These are phyloP conservation scores for Malurus leucopterus DNA, from an alignment of 2,797 vertebrate genomes.

Conservation along the genomic window DNA sequence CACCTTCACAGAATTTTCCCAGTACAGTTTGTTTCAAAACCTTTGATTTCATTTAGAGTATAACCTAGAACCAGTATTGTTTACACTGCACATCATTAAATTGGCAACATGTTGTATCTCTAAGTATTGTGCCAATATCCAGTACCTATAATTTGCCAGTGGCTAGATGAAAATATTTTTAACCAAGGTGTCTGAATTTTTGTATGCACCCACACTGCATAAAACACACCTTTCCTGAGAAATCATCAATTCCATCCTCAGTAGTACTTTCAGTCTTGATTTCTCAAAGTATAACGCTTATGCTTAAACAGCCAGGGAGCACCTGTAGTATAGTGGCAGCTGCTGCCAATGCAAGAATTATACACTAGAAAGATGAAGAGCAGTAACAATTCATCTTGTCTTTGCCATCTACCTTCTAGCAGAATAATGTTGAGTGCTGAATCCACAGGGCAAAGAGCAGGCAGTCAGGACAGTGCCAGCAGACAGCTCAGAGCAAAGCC, in stretches of 20 bases:
- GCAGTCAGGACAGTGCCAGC: not conserved
- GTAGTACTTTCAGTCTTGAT: not conserved
- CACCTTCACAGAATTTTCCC: not conserved
- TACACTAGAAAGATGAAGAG: not conserved
- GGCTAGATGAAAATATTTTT: not conserved
- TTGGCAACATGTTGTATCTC: not conserved
- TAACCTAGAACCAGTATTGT: not conserved
- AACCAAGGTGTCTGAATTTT: not conserved
- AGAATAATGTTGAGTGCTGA: not conserved
- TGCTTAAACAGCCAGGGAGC: not conserved
- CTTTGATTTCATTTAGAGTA: not conserved
- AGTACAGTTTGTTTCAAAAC: not conserved
- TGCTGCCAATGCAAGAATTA: not conserved
- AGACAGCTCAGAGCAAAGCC: not conserved
- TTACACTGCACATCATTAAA: not conserved
- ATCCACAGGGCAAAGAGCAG: not conserved
- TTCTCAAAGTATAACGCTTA: not conserved
- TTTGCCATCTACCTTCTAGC: not conserved
- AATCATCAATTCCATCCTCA: not conserved
- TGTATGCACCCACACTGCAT: accelerated
- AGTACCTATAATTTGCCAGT: not conserved
- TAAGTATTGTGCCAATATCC: not conserved
- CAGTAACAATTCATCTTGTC: not conserved
- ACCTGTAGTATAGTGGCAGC: not conserved
- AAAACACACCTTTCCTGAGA: not conserved